Percentiles rank a stretch among this genome's conserved stretches.
Conservation (phyloP, 2,113 vertebrate genomes). For the Pipa parva region DNA sequence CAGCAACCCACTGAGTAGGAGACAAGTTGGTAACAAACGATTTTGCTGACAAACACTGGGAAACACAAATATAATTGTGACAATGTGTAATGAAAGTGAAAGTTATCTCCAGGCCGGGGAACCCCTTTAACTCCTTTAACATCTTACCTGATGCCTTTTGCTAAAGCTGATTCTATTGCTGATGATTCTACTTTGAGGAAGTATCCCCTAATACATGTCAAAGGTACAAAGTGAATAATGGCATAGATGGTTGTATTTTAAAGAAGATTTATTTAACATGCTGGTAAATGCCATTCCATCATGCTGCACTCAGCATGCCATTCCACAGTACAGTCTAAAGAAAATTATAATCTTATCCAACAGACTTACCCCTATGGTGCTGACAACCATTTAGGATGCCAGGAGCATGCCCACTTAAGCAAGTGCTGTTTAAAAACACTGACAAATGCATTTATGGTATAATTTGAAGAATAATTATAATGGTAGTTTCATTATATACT, state of each 20-base stretch:
- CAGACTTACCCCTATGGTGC: conserved; percentile 51
- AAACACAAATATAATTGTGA: too few relatives aligned
- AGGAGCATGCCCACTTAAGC: conserved; percentile 51
- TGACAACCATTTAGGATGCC: conserved; percentile 53
- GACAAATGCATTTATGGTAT: conserved; percentile 47
- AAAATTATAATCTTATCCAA: conserved; percentile 69
- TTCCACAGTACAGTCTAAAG: conserved; percentile 64
- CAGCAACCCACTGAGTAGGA: too few relatives aligned
- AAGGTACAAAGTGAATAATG: conserved; percentile 11
- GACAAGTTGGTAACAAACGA: too few relatives aligned
- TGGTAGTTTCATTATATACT: conserved; percentile 50
- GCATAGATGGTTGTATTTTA: conserved; percentile 34
- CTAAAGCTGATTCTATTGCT: too few relatives aligned
- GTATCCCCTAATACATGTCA: too few relatives aligned
- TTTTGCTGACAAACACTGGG: too few relatives aligned
- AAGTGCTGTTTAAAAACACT: conserved; percentile 53
- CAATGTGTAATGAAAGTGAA: too few relatives aligned
- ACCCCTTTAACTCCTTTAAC: too few relatives aligned
- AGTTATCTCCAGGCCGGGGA: too few relatives aligned
- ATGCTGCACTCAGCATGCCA: conserved; percentile 52
- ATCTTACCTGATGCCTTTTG: too few relatives aligned
- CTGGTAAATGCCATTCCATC: conserved; percentile 56
- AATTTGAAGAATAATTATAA: conserved; percentile 51
- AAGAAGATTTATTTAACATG: conserved; percentile 42
- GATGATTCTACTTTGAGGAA: too few relatives aligned